Evolutionary conservation across 2,888 invertebrate genomes (phyloP).

Genomic region (Folsomia manolachei): DNA sequence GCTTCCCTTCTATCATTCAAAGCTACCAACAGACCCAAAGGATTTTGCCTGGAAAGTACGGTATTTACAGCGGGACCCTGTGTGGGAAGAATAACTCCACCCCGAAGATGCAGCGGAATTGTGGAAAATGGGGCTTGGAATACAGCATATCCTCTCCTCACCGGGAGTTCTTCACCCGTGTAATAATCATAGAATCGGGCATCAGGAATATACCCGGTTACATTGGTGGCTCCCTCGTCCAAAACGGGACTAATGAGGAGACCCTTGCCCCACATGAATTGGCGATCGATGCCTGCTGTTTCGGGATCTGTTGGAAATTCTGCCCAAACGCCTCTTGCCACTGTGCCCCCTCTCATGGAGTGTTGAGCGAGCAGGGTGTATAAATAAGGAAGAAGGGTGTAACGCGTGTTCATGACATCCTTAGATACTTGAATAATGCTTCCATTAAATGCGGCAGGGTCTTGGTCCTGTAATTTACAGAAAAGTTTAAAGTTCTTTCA

Average conservation of each 20-base stretch:
- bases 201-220: conserved; percentile 63
- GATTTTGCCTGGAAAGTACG: conserved; percentile 60
- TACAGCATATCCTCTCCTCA: neutral
- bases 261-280: conserved; percentile 74
- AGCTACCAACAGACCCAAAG: conserved; percentile 65
- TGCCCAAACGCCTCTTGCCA: conserved; percentile 67
- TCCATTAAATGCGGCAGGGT: conserved; percentile 40
- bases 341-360: conserved; percentile 68
- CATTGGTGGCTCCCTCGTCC: conserved; percentile 54
- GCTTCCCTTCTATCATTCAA: conserved; percentile 60
- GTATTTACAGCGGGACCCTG: conserved; percentile 67
- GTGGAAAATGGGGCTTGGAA: conserved; percentile 61
- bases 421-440: conserved; percentile 43
- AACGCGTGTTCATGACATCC: conserved; percentile 52
- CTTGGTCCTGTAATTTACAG: conserved; percentile 31
- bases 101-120: conserved; percentile 65
- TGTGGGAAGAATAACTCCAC: conserved; percentile 69
- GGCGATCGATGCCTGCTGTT: conserved; percentile 67
- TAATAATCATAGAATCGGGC: neutral
- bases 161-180: neutral
- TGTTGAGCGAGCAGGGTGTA: conserved; percentile 60
- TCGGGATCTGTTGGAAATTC: conserved; percentile 61
- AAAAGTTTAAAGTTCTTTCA: neutral
- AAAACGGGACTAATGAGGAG: conserved; percentile 73
- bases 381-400: conserved; percentile 56